Conservation (phyloP, 2,113 vertebrate species). For the Irena cyanogastra region DNA sequence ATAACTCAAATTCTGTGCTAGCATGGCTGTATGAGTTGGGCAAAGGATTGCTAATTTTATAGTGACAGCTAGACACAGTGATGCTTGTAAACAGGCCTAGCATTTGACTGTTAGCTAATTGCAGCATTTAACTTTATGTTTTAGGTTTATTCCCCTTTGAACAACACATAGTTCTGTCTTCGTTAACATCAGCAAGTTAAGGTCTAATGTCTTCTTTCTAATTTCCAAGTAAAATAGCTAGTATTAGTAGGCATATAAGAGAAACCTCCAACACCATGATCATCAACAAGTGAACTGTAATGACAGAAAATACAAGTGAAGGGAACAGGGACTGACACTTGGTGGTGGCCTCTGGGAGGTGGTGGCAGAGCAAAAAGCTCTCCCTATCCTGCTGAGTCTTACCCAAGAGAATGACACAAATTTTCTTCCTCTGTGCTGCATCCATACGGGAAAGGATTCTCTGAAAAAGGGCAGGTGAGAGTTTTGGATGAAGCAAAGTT, state of each 20-base stretch:
- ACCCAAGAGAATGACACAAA: background rate
- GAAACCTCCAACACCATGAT: background rate
- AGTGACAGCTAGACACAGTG: background rate
- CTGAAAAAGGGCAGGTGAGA: background rate
- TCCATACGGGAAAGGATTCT: background rate
- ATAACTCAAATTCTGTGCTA: background rate
- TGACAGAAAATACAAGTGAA: background rate
- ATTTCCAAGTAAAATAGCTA: background rate
- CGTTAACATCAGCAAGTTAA: background rate
- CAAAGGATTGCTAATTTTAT: background rate
- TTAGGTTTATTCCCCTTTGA: background rate
- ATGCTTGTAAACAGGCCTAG: background rate
- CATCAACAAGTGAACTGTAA: background rate
- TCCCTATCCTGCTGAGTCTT: background rate
- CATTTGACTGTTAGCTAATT: background rate
- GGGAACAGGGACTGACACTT: background rate
- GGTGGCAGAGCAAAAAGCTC: background rate
- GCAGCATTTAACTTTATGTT: background rate
- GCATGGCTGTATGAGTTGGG: background rate
- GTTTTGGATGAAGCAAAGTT: background rate
- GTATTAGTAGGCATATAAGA: background rate
- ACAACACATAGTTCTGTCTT: background rate
- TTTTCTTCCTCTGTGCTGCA: background rate
- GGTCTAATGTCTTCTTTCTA: background rate
- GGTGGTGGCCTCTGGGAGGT: background rate